These are phyloP conservation scores for Pangasianodon gigas DNA, from an alignment of 2,113 vertebrate species.

Conservation along the genomic window DNA sequence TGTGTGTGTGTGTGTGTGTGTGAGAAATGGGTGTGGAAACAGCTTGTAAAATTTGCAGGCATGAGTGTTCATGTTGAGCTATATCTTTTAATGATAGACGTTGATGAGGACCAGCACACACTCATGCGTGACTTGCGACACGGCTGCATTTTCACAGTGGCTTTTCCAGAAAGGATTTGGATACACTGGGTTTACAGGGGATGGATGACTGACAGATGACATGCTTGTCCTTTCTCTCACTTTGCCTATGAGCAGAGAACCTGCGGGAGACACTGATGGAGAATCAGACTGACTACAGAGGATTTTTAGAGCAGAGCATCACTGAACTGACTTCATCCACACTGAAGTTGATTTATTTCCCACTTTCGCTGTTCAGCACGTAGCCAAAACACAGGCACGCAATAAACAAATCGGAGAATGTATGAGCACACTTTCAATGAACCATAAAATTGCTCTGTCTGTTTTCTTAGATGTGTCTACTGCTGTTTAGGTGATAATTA, in stretches of 20 bases:
- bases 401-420: slow-evolving; percentile 42
- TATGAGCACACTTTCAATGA: neutral
- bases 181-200: neutral
- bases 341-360: slow-evolving; percentile 33
- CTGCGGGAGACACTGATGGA: slow-evolving; percentile 25
- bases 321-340: slow-evolving; percentile 20
- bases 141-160: neutral
- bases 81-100: slow-evolving; percentile 33
- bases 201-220: slow-evolving; percentile 43
- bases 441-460: slow-evolving; percentile 21
- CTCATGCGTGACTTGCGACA: neutral
- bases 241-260: slow-evolving; percentile 22
- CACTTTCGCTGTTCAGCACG: neutral
- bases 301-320: slow-evolving; percentile 15
- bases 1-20: neutral
- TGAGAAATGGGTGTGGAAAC: neutral
- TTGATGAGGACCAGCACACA: neutral
- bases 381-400: slow-evolving; percentile 36
- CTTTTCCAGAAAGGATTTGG: neutral
- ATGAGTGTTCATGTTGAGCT: slow-evolving; percentile 41
- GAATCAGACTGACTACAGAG: slow-evolving; percentile 38
- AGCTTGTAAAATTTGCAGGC: slow-evolving; percentile 37
- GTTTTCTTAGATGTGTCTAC: slow-evolving; percentile 30
- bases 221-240: neutral
- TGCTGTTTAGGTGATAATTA: slow-evolving; percentile 29